phyloP scores from a whole-genome alignment of 2,888 invertebrate genomes.

The Hypolimnas misippus region DNA sequence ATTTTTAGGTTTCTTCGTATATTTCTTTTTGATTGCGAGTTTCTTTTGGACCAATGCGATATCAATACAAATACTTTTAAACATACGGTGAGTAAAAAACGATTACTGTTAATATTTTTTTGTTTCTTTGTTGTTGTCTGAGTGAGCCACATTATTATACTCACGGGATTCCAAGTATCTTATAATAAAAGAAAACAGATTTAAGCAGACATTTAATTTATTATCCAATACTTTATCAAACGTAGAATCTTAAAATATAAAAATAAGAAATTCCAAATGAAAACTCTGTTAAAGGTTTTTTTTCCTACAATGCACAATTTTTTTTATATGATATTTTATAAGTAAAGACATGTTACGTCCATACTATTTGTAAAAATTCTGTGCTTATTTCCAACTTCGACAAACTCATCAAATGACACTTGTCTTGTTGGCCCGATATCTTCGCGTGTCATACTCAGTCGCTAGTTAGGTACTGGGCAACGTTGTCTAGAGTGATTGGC shows the following conservation, averaged over 20 bases:
- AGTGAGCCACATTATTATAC: neutral
- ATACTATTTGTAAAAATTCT: too few species aligned
- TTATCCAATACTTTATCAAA: neutral
- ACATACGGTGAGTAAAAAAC: slow-evolving; percentile 80
- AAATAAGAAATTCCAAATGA: too few species aligned
- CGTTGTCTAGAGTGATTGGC: too few species aligned
- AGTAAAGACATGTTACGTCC: too few species aligned
- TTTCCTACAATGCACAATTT: too few species aligned
- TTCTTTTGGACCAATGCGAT: slow-evolving; percentile 89
- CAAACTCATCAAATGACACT: too few species aligned
- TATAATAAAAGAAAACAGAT: neutral
- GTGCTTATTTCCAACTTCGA: too few species aligned
- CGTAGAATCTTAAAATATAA: neutral
- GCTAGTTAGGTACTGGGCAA: too few species aligned
- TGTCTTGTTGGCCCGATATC: too few species aligned
- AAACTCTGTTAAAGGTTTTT: too few species aligned
- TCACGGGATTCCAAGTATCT: neutral
- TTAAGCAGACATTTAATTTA: neutral
- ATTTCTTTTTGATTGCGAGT: slow-evolving; percentile 84
- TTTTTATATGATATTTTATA: too few species aligned
- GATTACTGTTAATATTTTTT: neutral
- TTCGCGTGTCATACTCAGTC: too few species aligned
- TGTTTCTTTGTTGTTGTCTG: slow-evolving; percentile 40
- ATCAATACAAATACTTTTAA: slow-evolving; percentile 86
- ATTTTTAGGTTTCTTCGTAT: slow-evolving; percentile 76